phyloP scores from a whole-genome alignment of 2,888 invertebrate species.

The Stictocephala bisonia region DNA sequence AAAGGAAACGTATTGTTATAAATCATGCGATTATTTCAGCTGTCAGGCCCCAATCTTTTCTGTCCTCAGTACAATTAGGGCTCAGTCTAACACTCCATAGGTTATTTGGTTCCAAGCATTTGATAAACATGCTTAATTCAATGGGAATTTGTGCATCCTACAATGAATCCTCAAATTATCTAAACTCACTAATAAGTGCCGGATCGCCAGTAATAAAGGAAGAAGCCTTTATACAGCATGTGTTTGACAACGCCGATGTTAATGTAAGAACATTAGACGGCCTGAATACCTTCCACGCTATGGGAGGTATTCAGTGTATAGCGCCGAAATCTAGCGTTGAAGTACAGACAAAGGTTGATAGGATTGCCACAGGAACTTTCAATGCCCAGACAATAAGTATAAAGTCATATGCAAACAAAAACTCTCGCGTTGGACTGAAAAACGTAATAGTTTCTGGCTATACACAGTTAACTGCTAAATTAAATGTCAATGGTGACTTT shows the following conservation, averaged over 20 bases:
- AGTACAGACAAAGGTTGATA: not conserved
- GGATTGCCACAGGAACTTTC: not conserved
- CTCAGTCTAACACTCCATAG: constrained; percentile 58
- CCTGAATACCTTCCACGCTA: constrained; percentile 56
- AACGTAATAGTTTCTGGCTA: too few species aligned
- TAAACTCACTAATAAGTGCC: constrained; percentile 57
- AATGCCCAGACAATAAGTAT: too few species aligned
- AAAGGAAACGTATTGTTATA: not conserved
- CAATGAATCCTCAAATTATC: constrained; percentile 57
- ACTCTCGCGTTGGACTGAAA: too few species aligned
- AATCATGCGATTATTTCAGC: constrained; percentile 20
- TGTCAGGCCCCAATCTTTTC: constrained; percentile 56
- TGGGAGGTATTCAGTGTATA: constrained; percentile 59
- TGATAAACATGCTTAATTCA: constrained; percentile 55
- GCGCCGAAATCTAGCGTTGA: constrained; percentile 49
- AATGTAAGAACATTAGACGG: constrained; percentile 57
- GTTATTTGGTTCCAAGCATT: constrained; percentile 57
- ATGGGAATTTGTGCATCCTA: constrained; percentile 59
- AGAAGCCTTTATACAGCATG: constrained; percentile 56
- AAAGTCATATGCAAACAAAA: too few species aligned
- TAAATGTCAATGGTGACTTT: too few species aligned
- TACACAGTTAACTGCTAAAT: too few species aligned
- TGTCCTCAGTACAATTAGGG: constrained; percentile 60
- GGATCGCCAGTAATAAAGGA: constrained; percentile 45
- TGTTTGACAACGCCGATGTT: constrained; percentile 61